Base-by-base conservation (phyloP, 1,140 invertebrate genomes). In the Meloidogyne exigua region DNA sequence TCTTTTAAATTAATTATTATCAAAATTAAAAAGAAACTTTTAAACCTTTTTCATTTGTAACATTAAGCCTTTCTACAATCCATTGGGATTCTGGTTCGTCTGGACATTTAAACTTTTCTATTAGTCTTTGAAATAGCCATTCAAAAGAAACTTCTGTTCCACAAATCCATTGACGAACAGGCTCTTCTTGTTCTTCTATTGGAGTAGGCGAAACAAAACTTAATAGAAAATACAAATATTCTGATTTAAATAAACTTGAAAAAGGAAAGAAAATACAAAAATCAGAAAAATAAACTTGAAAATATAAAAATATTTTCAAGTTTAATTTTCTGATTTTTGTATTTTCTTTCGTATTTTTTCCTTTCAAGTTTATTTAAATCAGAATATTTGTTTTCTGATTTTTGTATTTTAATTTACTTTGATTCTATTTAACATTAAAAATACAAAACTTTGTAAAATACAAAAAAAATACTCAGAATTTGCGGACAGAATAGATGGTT, bases 1-100 rank as follows among this genome's bases (percentile, higher is more conserved):
- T 85, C 84, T 77, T 68, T 36, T 39, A 76, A 73, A 18, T 57
- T 28, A 72, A n/a, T 28, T 64, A 13, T 67, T 28, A 1, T 23
- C 7, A 18, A 68, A 71, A 11, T 63, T 18, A 36, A 39, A 39
- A n/a, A 18, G 5, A 26, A n/a, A 15, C 63, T 28, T 72, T 26
- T 32, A 44, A 28, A 87, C 85, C 83, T 75, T 80, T 80, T 36
- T 79, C 83, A 49, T 70, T 79, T 25, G 80, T 79, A 21, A 70
- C 36, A 67, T 85, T 85, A 68, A 85, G 64, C 4, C 79, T 71
- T 67, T 85, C 84, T 21, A 80, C 79, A 62, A 85, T 85, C 85
- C 85, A 85, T 65, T 87, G 82, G 28, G 84, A 85, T 63, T 81
- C 80, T 25, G 77, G 77, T 62, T 79, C 76, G 28, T 79, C 71